phyloP scores from a whole-genome alignment of 2,888 invertebrate species.

The Drosophila yooni region DNA sequence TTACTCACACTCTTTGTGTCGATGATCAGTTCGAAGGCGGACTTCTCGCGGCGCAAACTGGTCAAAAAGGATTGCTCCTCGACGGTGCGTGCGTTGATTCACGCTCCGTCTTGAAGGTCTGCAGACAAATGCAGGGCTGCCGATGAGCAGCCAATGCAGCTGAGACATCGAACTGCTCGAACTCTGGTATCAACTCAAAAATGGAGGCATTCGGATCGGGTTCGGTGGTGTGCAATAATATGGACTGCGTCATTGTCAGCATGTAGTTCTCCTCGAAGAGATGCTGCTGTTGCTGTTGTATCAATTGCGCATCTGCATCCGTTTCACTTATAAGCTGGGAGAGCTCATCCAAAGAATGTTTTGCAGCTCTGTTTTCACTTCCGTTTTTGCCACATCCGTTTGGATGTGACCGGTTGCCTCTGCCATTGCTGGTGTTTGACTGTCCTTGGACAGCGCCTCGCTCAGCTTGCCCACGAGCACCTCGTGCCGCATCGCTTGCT shows the following conservation, averaged over 20 bases:
- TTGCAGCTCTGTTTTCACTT: not conserved
- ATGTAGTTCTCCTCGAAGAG: slow-evolving; percentile 88
- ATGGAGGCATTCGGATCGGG: slow-evolving; percentile 70
- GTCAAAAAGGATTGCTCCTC: slow-evolving; percentile 99
- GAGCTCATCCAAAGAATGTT: slow-evolving; percentile 70
- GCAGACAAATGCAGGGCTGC: slow-evolving; percentile 90
- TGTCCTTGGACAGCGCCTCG: slow-evolving; percentile 85
- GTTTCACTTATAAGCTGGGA: slow-evolving; percentile 76
- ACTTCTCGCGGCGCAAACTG: slow-evolving; percentile 94
- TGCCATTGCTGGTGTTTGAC: slow-evolving; percentile 52
- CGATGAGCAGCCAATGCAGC: slow-evolving; percentile 86
- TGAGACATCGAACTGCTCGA: slow-evolving; percentile 89
- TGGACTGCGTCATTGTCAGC: slow-evolving; percentile 89
- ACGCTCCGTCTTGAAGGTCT: slow-evolving; percentile 90
- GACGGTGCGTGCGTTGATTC: slow-evolving; percentile 95
- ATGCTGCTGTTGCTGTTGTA: slow-evolving; percentile 85
- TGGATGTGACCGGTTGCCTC: slow-evolving; percentile 19
- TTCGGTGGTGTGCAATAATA: not conserved
- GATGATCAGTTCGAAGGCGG: slow-evolving; percentile 96
- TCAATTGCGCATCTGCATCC: slow-evolving; percentile 83
- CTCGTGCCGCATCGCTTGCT: slow-evolving; percentile 87
- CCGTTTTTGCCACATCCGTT: slow-evolving; percentile 10
- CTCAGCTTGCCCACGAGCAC: slow-evolving; percentile 87
- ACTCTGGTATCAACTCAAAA: slow-evolving; percentile 89
- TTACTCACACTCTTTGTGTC: slow-evolving; percentile 93